Base-by-base conservation (phyloP, 2,888 invertebrate species). In the Parapristionchus giblindavisi region DNA sequence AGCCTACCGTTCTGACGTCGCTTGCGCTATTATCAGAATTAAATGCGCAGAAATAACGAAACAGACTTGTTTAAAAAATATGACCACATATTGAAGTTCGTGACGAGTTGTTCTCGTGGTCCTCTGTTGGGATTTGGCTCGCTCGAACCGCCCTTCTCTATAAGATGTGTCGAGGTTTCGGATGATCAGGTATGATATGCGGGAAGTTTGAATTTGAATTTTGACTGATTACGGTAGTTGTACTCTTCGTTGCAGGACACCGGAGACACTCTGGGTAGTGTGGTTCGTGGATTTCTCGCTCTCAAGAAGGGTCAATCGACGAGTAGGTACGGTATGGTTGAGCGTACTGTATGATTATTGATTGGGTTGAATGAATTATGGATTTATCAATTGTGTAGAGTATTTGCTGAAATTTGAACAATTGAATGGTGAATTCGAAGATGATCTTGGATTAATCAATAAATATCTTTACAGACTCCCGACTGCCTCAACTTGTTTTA, bases 401-500 rank as follows among this genome's bases (percentile, higher is more conserved):
- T n/a, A n/a, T n/a, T n/a, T n/a, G n/a, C n/a, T n/a, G n/a, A n/a
- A n/a, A n/a, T n/a, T n/a, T n/a, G n/a, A n/a, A n/a, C n/a, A n/a
- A n/a, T n/a, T n/a, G n/a, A n/a, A n/a, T n/a, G n/a, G n/a, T n/a
- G n/a, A n/a, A n/a, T n/a, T n/a, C n/a, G n/a, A n/a, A n/a, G n/a
- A n/a, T n/a, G n/a, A n/a, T n/a, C n/a, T n/a, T n/a, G n/a, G 43
- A 14, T 43, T 43, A 43, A 14, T 43, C 6, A 54, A 5, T 14
- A 54, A 14, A 6, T 54, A 6, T 2, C 24, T 24, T 66, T 66
- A 34, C 32, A 58, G 63, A 54, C 91, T 99, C 58, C 98, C 99
- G n/a, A 98, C 99, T 0, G 96, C 97, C 0, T 98, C 98, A 0
- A 99, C 99, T 0, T 99, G 99, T 89, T 99, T 99, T 90, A 99